Evolutionary conservation across 1,140 invertebrate genomes (phyloP).

Genomic region (Caerostris extrusa): DNA sequence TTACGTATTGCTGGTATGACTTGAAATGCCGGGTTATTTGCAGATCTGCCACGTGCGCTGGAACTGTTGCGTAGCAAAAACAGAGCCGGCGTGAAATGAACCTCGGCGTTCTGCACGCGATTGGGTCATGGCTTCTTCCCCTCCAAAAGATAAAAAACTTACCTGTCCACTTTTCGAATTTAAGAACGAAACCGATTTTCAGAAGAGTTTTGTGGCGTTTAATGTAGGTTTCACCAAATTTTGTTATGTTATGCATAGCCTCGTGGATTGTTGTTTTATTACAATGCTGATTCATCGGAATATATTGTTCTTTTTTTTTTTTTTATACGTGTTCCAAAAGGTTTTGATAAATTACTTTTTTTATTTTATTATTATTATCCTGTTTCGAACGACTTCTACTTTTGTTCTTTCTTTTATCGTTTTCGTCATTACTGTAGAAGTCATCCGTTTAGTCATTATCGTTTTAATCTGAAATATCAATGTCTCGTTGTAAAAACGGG

Average conservation of each 20-base stretch:
- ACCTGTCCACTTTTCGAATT: constrained; percentile 7
- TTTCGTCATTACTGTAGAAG: not conserved
- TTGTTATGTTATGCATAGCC: not conserved
- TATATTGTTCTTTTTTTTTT: constrained; percentile 3
- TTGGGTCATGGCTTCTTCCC: constrained; percentile 48
- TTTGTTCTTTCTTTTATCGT: not conserved
- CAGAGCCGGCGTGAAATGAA: constrained; percentile 36
- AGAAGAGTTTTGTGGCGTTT: not conserved
- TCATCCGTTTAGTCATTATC: not conserved
- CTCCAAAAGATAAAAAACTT: not conserved
- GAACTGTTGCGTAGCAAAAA: constrained; percentile 30
- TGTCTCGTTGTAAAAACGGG: not conserved
- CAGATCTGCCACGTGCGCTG: not conserved
- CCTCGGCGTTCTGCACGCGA: constrained; percentile 20
- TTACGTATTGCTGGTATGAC: too few relatives aligned
- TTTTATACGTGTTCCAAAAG: not conserved
- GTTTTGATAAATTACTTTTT: not conserved
- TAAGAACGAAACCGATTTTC: constrained; percentile 1
- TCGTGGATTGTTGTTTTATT: not conserved
- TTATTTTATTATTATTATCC: not conserved
- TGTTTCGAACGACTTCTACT: not conserved
- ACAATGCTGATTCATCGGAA: not conserved
- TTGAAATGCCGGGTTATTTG: constrained; percentile 11
- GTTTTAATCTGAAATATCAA: not conserved
- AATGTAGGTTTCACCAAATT: not conserved